Evolutionary conservation across 1,140 invertebrate species (phyloP).

Genomic region (Aphelenchoides fujianensis): DNA sequence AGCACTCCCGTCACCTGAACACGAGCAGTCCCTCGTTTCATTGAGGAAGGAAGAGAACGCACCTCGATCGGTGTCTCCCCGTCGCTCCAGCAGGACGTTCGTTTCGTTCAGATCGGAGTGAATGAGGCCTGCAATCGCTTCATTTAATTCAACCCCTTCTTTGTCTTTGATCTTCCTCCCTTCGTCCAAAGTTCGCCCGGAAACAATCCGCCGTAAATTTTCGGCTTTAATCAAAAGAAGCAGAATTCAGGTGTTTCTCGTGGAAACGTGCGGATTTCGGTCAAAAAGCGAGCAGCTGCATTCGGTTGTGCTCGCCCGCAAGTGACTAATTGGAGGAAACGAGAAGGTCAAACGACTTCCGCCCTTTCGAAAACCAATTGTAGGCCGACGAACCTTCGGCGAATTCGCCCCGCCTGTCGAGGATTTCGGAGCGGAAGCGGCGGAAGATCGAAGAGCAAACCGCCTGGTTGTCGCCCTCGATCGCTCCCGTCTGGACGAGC

Average conservation of each 20-base stretch:
- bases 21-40: neutral
- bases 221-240: too few species aligned
- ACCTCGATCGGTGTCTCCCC: constrained; percentile 6
- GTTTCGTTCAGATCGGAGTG: constrained; percentile 26
- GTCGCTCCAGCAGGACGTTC: constrained; percentile 17
- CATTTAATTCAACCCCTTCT: constrained; percentile 1
- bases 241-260: neutral
- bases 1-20: constrained; percentile 18
- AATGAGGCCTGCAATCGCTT: constrained; percentile 13
- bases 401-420: neutral
- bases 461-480: neutral
- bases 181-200: too few species aligned
- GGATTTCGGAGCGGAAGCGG: neutral
- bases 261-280: neutral
- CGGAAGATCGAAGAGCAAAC: neutral
- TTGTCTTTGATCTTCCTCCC: too few species aligned
- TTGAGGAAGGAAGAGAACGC: neutral
- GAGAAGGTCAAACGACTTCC: neutral
- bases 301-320: neutral
- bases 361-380: too few species aligned
- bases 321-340: neutral
- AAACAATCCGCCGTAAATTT: too few species aligned
- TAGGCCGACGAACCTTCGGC: constrained; percentile 13
- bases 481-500: neutral
- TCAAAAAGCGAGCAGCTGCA: neutral